These are phyloP conservation scores for Apis mellifera DNA, from an alignment of 1,140 invertebrate genomes.

Conservation along the genomic window Amel_HAv3.1 CM009946.2:3933501-3934000, in stretches of 20 bases:
- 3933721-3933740: slow-evolving; percentile 49
- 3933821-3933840: slow-evolving; percentile 31
- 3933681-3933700: slow-evolving; percentile 32
- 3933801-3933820: no score
- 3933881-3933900: slow-evolving; percentile 1
- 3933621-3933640: slow-evolving; percentile 30
- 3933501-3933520: slow-evolving; percentile 73
- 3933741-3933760: slow-evolving; percentile 20
- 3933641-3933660: background rate
- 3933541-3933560: background rate
- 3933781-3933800: no score
- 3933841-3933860: slow-evolving; percentile 13
- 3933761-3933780: background rate
- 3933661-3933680: slow-evolving; percentile 31
- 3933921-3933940: slow-evolving; percentile 31
- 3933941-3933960: background rate
- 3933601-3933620: slow-evolving; percentile 60
- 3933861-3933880: slow-evolving; percentile 33
- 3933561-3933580: background rate
- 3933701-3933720: slow-evolving; percentile 16
- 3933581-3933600: background rate
- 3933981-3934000: no score
- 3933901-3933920: slow-evolving; percentile 39
- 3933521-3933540: no score
- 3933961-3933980: background rate